Conservation (phyloP, 2,113 vertebrate genomes). For the Plectropomus leopardus region DNA sequence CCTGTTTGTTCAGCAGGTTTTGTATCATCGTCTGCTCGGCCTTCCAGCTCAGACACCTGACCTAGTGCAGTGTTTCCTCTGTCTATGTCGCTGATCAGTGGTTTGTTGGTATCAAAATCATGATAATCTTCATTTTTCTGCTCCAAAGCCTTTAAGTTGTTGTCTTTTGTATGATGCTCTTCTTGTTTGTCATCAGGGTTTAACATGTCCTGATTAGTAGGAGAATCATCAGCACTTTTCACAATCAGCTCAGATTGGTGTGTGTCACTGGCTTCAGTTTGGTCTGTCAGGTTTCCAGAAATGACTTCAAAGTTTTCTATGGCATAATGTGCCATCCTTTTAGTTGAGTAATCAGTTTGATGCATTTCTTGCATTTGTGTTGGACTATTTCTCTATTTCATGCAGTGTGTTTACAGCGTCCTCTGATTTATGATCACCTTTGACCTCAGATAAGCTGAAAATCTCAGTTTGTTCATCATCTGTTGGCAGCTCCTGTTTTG, state of each 20-base stretch:
- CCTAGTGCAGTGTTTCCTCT: neutral
- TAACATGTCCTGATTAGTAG: neutral
- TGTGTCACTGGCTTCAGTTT: neutral
- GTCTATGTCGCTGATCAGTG: neutral
- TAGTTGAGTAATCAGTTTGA: neutral
- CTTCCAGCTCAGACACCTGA: neutral
- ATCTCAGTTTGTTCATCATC: slow-evolving; percentile 11
- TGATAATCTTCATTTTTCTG: slow-evolving; percentile 9
- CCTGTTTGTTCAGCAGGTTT: slow-evolving; percentile 5
- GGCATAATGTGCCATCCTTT: neutral
- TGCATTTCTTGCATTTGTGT: neutral
- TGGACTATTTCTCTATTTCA: neutral
- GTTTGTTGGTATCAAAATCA: neutral
- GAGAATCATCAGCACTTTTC: neutral
- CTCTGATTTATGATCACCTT: neutral
- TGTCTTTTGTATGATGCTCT: neutral
- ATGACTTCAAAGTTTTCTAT: neutral
- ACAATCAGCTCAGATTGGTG: neutral
- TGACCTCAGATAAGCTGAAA: slow-evolving; percentile 12
- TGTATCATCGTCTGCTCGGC: neutral
- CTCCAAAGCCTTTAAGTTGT: neutral
- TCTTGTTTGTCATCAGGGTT: neutral
- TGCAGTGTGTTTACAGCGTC: neutral
- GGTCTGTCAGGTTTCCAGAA: neutral
- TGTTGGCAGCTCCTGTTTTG: slow-evolving; percentile 6